Base-by-base conservation (phyloP, 2,113 vertebrate species). In the Poeciliopsis prolifica region DNA sequence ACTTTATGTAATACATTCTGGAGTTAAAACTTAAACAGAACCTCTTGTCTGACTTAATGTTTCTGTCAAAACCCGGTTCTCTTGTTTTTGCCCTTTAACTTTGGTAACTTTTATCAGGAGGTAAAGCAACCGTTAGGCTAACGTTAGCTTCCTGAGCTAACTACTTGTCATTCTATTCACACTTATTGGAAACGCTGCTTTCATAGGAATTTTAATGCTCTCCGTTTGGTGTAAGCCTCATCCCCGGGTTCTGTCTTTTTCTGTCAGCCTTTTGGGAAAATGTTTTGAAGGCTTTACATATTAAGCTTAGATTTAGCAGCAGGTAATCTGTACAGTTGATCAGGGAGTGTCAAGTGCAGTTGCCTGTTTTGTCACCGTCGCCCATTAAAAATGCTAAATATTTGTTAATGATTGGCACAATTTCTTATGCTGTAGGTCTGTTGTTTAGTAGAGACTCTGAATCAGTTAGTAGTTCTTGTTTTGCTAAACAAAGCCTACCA, bases 91-190 rank as follows among this genome's bases (percentile, higher is more conserved):
- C 64, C 1, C 1, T 7, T 0, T 17, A 76, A 69, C 48, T 26
- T 19, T n/a, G 30, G 24, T 14, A 80, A 68, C 24, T 76, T 58
- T n/a, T 66, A 4, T 71, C 65, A 67, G 30, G 0, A 44, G 37
- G n/a, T 33, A 11, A 70, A 54, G 37, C 15, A 75, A 35, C 3
- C 65, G 81, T 85, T 63, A 1, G 4, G 79, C 84, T 83, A 87
- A 63, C 48, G 7, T 19, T 54, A 76, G 90, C 90, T 68, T 60
- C 60, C 35, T 15, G 0, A 2, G 86, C 80, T 86, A 84, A 70
- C 67, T 84, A 13, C 74, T 88, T 89, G 72, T 0, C 51, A 90
- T 88, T 88, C 85, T 19, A 78, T 78, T 85, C 88, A 74, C 61
- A 60, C 33, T 26, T 4, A 61, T 70, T 22, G 30, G 67, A 22